Percentiles rank a stretch among this genome's conserved stretches.
These are phyloP conservation scores for Ammodytes dubius DNA, from an alignment of 2,113 vertebrate species.

Conservation along the genomic window DNA sequence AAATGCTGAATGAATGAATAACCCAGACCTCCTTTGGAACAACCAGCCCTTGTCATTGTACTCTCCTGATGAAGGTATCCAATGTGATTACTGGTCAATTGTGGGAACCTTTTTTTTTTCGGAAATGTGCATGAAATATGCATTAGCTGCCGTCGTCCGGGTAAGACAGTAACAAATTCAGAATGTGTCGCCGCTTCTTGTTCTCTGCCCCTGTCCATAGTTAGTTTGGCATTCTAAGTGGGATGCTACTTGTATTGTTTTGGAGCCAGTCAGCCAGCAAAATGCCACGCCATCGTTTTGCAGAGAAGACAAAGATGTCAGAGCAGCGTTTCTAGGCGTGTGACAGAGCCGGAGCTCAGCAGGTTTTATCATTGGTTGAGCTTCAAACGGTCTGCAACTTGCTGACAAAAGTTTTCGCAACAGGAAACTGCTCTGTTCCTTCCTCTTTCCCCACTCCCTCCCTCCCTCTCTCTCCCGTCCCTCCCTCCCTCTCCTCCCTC, in stretches of 20 bases:
- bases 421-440: conserved; percentile 84
- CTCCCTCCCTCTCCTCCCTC: conserved; percentile 28
- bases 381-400: conserved; percentile 68
- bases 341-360: conserved; percentile 57
- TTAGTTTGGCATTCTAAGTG: conserved; percentile 37
- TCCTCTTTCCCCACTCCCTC: conserved; percentile 60
- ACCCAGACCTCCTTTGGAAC: not conserved
- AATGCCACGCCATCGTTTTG: conserved; percentile 50
- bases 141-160: conserved; percentile 1
- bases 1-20: conserved; percentile 46
- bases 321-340: conserved; percentile 40
- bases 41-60: not conserved
- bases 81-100: conserved; percentile 17
- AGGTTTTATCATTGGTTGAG: conserved; percentile 37
- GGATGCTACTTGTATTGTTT: conserved; percentile 39
- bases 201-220: not conserved
- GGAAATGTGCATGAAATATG: conserved; percentile 44
- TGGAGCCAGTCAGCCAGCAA: conserved; percentile 50
- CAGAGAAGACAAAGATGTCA: conserved; percentile 64
- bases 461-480: conserved; percentile 74
- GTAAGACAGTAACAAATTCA: conserved; percentile 32
- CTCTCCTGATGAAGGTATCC: conserved; percentile 38
- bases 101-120: not conserved
- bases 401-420: conserved; percentile 78
- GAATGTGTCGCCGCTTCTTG: not conserved